phyloP scores from a whole-genome alignment of 2,888 invertebrate species.

The Acleris literana region DNA sequence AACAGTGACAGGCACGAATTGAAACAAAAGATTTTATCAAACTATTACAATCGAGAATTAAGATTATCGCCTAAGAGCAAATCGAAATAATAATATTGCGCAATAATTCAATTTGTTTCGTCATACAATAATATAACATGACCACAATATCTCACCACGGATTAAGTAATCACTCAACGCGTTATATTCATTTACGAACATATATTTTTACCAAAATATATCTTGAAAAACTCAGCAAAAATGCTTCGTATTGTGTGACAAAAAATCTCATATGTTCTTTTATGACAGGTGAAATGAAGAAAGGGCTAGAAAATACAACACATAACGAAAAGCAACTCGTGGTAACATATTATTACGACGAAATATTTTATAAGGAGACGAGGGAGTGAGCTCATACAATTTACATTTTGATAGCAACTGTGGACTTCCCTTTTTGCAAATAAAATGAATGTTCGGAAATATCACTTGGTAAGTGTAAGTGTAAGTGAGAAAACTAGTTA shows the following conservation, averaged over 20 bases:
- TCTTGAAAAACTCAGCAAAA: conserved; percentile 20
- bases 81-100: too few species aligned
- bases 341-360: conserved; percentile 32
- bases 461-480: conserved; percentile 11
- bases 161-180: background rate
- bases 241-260: conserved; percentile 32
- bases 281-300: conserved; percentile 37
- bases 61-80: too few species aligned
- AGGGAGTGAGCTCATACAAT: conserved; percentile 39
- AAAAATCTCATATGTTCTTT: conserved; percentile 35
- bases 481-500: conserved; percentile 5
- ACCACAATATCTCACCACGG: background rate
- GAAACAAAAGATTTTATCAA: too few species aligned
- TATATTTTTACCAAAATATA: conserved; percentile 21
- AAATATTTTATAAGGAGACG: conserved; percentile 38
- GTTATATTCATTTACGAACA: conserved; percentile 7
- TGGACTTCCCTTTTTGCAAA: conserved; percentile 23
- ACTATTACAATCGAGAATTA: too few species aligned
- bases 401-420: conserved; percentile 44
- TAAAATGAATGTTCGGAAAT: conserved; percentile 18
- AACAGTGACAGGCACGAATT: too few species aligned
- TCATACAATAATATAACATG: background rate
- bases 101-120: background rate
- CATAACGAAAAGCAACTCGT: conserved; percentile 31
- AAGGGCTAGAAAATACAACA: conserved; percentile 34